Evolutionary conservation across 2,113 vertebrate genomes (phyloP).

Genomic region (Muscicapa adusta): DNA sequence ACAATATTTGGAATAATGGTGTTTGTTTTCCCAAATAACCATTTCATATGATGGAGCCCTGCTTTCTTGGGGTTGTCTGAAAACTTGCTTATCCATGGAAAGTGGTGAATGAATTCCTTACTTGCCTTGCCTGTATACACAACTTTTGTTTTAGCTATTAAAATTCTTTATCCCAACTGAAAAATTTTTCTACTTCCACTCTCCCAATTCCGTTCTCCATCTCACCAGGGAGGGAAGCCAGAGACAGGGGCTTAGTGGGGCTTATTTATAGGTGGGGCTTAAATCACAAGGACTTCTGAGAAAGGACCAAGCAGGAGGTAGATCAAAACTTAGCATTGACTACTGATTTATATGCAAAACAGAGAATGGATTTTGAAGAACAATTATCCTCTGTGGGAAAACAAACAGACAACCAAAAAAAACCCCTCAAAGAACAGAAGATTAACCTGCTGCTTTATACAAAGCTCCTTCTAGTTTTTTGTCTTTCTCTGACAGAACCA

Average conservation of each 20-base stretch:
- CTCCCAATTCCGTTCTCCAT: not conserved
- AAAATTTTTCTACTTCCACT: not conserved
- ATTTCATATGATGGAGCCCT: accelerated
- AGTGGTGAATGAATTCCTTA: not conserved
- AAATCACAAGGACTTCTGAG: not conserved
- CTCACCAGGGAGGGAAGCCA: accelerated
- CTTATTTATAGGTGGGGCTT: not conserved
- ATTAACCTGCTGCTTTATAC: not conserved
- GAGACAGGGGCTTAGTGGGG: not conserved
- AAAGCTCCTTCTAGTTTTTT: not conserved
- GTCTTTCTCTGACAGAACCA: not conserved
- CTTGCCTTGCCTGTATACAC: not conserved
- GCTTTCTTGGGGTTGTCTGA: not conserved
- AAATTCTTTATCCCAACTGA: not conserved
- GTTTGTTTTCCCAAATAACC: not conserved
- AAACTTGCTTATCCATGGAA: not conserved
- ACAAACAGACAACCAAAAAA: not conserved
- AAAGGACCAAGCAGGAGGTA: not conserved
- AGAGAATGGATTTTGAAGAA: not conserved
- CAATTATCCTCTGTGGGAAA: not conserved
- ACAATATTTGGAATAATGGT: accelerated
- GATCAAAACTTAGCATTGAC: not conserved
- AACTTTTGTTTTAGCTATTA: not conserved
- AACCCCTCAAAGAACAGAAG: not conserved
- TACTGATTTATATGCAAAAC: not conserved